Conservation (phyloP, 1,140 invertebrate genomes). For the Saccostrea echinata region DNA sequence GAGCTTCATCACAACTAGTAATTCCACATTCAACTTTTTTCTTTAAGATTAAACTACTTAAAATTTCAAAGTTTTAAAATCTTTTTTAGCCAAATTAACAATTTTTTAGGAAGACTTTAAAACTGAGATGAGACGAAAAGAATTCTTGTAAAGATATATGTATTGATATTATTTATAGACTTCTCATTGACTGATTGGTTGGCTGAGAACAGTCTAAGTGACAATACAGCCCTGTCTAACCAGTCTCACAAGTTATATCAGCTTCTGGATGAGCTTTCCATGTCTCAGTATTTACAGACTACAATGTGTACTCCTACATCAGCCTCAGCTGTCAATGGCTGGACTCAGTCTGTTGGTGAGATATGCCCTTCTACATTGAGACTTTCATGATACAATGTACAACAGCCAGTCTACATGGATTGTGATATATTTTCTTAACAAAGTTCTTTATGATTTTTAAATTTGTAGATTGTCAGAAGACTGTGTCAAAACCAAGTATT, state of each 20-base stretch:
- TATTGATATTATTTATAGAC: not conserved
- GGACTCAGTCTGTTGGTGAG: slow-evolving; percentile 29
- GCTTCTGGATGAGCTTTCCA: slow-evolving; percentile 19
- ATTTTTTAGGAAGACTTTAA: too few species aligned
- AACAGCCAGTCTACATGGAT: not conserved
- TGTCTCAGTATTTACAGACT: slow-evolving; percentile 44
- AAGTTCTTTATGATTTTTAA: not conserved
- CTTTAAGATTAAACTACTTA: not conserved
- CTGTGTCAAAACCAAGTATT: not conserved
- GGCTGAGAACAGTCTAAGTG: not conserved
- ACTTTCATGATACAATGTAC: too few species aligned
- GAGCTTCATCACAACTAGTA: slow-evolving; percentile 37
- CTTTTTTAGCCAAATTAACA: not conserved
- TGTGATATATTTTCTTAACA: not conserved
- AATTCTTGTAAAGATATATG: not conserved
- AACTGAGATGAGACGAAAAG: too few species aligned
- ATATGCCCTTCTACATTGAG: not conserved
- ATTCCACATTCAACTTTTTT: not conserved
- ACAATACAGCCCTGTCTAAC: slow-evolving; percentile 4
- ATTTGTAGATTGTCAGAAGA: not conserved
- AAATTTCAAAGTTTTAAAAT: too few species aligned
- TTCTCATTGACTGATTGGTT: slow-evolving; percentile 36
- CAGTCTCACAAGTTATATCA: slow-evolving; percentile 40
- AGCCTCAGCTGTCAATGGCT: slow-evolving; percentile 42
- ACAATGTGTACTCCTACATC: slow-evolving; percentile 40